Evolutionary conservation across 2,113 vertebrate genomes (phyloP), one percentile per base, ranked within the genome.

Genomic region (Mesocricetus auratus): DNA sequence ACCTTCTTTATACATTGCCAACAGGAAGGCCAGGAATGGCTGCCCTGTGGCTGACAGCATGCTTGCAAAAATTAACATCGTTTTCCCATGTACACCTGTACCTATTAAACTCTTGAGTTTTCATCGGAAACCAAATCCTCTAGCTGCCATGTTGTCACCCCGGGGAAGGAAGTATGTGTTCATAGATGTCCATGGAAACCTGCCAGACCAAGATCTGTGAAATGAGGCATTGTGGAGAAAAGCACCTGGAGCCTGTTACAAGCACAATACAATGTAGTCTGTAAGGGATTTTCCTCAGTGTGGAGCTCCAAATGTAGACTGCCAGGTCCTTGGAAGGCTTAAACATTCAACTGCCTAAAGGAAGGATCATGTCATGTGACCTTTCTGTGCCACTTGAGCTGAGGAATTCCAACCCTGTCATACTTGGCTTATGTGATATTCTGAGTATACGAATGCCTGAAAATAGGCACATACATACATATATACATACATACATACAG

Each of bases 211-310:
- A 74, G 71, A 31, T 91, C 81, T 92, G 60, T 86, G 81, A 93
- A 93, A 94, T 58, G 53, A 26, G 24, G 42, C 74, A 97, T 96
- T 93, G 75, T 95, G 29, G 93, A 92, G 93, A 93, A 94, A 81
- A 62, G 69, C 47, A 93, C 74, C 56, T 64, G 3, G 85, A 90
- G 36, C 89, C 68, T 86, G 47, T 96, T 96, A n/a, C 47, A 69
- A 82, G 73, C 78, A 77, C 64, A 89, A 47, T 83, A 31, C 53
- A 47, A 3, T 94, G 82, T 78, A 47, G 31, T 92, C 74, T 89
- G 11, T 83, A 91, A 89, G 94, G 93, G 96, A 42, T 88, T 56
- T 45, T 56, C 36, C 47, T 93, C 42, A 58, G 50, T 24, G 71
- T 68, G 73, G 87, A 97, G 74, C 26, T 90, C 68, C 93, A 93